Evolutionary conservation across 2,113 vertebrate species (phyloP), one percentile per base, ranked within the genome.

Genomic region (Arenaria interpres): DNA sequence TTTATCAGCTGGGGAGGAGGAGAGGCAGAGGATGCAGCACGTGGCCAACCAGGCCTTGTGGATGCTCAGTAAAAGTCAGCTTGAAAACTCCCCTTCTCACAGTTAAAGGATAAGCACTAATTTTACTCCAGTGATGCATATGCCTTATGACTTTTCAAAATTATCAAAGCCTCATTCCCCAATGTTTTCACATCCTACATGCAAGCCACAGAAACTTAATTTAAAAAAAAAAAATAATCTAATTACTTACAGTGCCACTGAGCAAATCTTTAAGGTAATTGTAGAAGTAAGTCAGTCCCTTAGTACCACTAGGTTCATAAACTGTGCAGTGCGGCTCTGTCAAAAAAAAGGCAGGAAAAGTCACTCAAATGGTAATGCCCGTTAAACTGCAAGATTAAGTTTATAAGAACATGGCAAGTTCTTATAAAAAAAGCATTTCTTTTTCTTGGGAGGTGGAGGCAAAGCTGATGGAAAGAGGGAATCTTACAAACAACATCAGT

Each of bases 261-360:
- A 99, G 98, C 75, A 99, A 96, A 92, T 99, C 99, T 88, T 98
- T 98, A 84, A 99, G 94, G 90, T 99, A 99, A 93, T 97, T 97
- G 84, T 99, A 99, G 93, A 99, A 99, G 89, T 98, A 98, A 75
- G 98, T 91, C 11, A 99, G 98, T 84, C 99, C 99, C 71, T 94
- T 95, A 53, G 97, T 97, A 37, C 33, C 95, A 69, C 18, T 93
- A 93, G 96, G 93, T 73, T 97, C 80, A 93, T 99, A 99, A 43
- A 73, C 5, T 15, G 98, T 98, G 95, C 99, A 99, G 24, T 54
- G 43, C 12, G 62, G 25, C 8, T 96, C 99, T 99, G 98, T 64
- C 87, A 88, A 97, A 82, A 96, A 77, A 87, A 81, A 95, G 59
- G 67, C 32, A 45, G 12, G 76, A 75, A 33, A 82, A 64, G 27